Evolutionary conservation across 2,797 vertebrate genomes (phyloP).

Genomic region (Hyperoplus immaculatus): DNA sequence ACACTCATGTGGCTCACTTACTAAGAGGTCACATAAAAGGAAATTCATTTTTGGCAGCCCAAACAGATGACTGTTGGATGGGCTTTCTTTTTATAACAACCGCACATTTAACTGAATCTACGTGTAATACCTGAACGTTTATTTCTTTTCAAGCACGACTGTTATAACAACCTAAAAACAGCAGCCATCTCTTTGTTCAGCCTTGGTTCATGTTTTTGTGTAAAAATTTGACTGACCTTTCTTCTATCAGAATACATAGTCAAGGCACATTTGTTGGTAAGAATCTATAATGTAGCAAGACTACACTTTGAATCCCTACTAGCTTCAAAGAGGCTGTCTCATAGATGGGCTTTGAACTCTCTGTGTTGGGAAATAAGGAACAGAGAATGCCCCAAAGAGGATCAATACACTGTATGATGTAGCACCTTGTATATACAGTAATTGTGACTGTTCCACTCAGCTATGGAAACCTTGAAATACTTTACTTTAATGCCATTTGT

Average conservation of each 20-base stretch:
- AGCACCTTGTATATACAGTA: not conserved
- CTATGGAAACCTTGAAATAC: not conserved
- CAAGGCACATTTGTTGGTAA: not conserved
- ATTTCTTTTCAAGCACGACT: not conserved
- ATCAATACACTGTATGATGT: not conserved
- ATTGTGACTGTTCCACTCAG: not conserved
- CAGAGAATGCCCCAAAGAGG: not conserved
- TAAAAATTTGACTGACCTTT: not conserved
- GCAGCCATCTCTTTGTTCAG: not conserved
- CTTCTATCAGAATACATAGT: not conserved
- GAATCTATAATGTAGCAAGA: slow-evolving; percentile 6
- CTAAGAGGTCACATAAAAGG: slow-evolving; percentile 22
- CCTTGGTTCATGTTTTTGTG: not conserved
- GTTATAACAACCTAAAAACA: not conserved
- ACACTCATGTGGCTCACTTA: slow-evolving; percentile 26
- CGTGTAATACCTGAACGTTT: not conserved
- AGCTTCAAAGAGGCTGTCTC: not conserved
- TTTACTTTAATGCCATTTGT: not conserved
- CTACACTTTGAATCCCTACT: not conserved
- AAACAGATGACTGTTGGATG: slow-evolving; percentile 23
- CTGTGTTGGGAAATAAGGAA: not conserved
- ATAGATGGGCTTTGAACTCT: slow-evolving; percentile 1
- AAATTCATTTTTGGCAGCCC: slow-evolving; percentile 22
- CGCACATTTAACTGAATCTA: slow-evolving; percentile 16
- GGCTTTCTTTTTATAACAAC: slow-evolving; percentile 3